Conservation (phyloP, 2,113 vertebrate species). For the Myodes glareolus region DNA sequence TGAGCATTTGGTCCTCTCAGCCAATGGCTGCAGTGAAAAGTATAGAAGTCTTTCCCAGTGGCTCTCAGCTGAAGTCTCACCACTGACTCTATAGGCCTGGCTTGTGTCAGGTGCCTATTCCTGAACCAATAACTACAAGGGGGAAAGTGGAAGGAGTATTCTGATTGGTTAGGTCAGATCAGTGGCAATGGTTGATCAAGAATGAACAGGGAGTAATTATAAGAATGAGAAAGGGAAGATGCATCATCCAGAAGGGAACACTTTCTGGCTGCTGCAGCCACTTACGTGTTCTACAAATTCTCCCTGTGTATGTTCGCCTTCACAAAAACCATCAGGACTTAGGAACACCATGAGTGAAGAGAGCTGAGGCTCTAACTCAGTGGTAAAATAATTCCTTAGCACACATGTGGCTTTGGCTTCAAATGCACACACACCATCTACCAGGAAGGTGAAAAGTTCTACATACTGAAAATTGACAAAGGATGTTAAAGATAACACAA, state of each 20-base stretch:
- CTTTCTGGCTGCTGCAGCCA: rapidly evolving
- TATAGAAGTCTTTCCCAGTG: not conserved
- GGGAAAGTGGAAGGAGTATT: not conserved
- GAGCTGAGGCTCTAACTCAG: not conserved
- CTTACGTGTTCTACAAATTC: not conserved
- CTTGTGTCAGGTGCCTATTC: not conserved
- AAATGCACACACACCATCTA: not conserved
- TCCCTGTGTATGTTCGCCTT: not conserved
- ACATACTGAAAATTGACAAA: not conserved
- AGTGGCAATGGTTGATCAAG: not conserved
- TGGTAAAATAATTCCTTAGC: not conserved
- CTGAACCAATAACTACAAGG: not conserved
- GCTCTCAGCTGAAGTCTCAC: not conserved
- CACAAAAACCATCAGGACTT: not conserved
- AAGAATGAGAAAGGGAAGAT: not conserved
- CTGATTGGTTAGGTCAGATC: not conserved
- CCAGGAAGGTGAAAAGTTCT: not conserved
- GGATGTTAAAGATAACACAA: not conserved
- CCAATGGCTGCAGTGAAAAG: not conserved
- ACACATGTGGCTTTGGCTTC: not conserved
- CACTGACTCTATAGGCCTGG: not conserved
- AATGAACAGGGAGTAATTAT: not conserved
- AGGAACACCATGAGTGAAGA: not conserved
- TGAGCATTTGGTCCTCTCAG: not conserved
- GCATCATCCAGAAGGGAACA: not conserved